A percentile compares a stretch with the other conserved stretches of the same genome.
phyloP scores from a whole-genome alignment of 2,888 invertebrate species.

The Pseudococcus viburni region DNA sequence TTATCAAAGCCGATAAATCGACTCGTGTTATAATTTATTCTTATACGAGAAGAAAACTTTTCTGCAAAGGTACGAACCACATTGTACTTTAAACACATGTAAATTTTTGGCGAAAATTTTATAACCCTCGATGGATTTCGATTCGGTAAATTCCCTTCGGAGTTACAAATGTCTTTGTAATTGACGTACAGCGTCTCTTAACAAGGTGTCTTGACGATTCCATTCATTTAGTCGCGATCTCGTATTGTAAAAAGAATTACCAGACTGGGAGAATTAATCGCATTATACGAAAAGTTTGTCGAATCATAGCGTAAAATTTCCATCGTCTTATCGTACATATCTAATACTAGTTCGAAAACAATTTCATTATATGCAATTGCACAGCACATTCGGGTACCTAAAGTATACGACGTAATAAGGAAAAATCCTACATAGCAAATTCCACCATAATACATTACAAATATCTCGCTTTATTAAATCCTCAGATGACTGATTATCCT shows the following conservation, averaged over 20 bases:
- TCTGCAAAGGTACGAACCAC: not conserved
- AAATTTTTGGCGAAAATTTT: not conserved
- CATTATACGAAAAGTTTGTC: not conserved
- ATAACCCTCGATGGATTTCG: not conserved
- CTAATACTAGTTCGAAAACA: not conserved
- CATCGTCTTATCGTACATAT: not conserved
- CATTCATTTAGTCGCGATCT: not conserved
- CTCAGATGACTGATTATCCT: not conserved
- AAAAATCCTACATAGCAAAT: not conserved
- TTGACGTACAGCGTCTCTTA: not conserved
- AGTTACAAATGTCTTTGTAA: not conserved
- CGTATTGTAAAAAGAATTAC: not conserved
- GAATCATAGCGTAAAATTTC: conserved; percentile 40
- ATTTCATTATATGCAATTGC: conserved; percentile 37
- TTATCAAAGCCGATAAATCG: not conserved
- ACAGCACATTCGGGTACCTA: not conserved
- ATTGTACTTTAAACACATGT: not conserved
- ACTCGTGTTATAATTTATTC: not conserved
- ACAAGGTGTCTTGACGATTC: not conserved
- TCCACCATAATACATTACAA: not conserved
- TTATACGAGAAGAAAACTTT: not conserved
- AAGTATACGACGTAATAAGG: not conserved
- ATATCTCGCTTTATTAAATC: conserved; percentile 27
- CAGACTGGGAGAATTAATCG: conserved; percentile 13
- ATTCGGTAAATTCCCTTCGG: not conserved